These are phyloP conservation scores for Drosophila ezoana DNA, from an alignment of 2,888 invertebrate species.

Conservation along the genomic window DNA sequence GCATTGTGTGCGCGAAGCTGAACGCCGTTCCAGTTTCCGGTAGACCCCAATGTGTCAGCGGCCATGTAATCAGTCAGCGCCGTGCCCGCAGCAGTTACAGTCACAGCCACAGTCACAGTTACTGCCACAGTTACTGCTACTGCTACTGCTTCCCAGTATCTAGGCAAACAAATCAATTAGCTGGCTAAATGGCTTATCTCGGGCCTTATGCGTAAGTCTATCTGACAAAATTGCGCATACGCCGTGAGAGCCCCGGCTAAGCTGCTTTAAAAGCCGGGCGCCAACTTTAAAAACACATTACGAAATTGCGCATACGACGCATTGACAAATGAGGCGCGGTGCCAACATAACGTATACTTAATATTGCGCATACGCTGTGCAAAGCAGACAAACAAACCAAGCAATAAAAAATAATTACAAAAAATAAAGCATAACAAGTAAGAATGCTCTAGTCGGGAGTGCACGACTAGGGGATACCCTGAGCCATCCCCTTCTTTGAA, in stretches of 20 bases:
- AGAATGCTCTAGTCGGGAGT: too few relatives aligned
- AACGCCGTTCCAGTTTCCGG: constrained; percentile 45
- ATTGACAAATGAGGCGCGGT: constrained; percentile 45
- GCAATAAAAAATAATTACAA: constrained; percentile 40
- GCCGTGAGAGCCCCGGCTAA: constrained; percentile 20
- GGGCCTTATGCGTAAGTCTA: constrained; percentile 37
- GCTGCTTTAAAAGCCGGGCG: constrained; percentile 5
- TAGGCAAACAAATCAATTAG: constrained; percentile 60
- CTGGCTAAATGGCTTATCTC: constrained; percentile 51
- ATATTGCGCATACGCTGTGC: constrained; percentile 11
- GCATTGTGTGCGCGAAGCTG: constrained; percentile 38
- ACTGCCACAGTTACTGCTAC: background rate
- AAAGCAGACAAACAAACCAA: constrained; percentile 14
- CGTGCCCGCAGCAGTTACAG: constrained; percentile 9
- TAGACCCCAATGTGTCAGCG: constrained; percentile 63
- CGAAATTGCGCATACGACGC: constrained; percentile 21
- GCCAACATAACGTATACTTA: constrained; percentile 21
- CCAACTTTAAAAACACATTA: constrained; percentile 34
- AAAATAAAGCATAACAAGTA: constrained; percentile 29
- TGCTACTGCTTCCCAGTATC: background rate
- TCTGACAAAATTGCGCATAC: constrained; percentile 27
- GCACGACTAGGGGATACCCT: too few relatives aligned
- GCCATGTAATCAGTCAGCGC: constrained; percentile 60
- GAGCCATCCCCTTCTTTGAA: too few relatives aligned
- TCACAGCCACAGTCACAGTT: background rate